Percentiles rank a stretch among this genome's conserved stretches.
Evolutionary conservation across 2,113 vertebrate genomes (phyloP).

Genomic region (Capricornis sumatraensis): DNA sequence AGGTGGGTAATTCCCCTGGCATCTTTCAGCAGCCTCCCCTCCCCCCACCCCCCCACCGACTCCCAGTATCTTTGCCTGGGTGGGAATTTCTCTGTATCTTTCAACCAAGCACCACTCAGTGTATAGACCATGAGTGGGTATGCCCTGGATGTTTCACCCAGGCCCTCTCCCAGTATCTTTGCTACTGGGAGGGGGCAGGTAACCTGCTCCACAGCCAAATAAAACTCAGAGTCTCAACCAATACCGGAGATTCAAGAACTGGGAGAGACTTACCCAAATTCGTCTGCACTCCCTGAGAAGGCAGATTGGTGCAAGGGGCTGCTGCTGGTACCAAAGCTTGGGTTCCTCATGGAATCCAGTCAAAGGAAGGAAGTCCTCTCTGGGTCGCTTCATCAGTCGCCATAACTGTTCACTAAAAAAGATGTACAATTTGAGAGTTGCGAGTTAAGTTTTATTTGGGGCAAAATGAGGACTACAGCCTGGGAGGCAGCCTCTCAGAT

Average conservation of each 20-base stretch:
- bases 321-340: not conserved
- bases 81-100: not conserved
- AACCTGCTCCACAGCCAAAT: not conserved
- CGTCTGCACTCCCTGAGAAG: not conserved
- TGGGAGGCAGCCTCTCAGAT: not conserved
- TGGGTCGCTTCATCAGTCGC: not conserved
- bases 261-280: not conserved
- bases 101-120: not conserved
- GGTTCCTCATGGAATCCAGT: not conserved
- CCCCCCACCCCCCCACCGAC: accelerated
- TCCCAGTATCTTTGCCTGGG: not conserved
- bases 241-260: not conserved
- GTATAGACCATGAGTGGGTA: not conserved
- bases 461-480: not conserved
- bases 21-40: not conserved
- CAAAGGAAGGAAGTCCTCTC: not conserved
- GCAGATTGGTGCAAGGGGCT: not conserved
- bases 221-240: not conserved
- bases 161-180: not conserved
- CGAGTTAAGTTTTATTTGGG: not conserved
- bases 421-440: not conserved
- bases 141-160: not conserved
- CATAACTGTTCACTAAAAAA: not conserved
- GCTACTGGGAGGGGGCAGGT: not conserved
- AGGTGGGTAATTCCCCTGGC: not conserved